phyloP scores from a whole-genome alignment of 1,140 invertebrate species.

The Halyomorpha halys region DNA sequence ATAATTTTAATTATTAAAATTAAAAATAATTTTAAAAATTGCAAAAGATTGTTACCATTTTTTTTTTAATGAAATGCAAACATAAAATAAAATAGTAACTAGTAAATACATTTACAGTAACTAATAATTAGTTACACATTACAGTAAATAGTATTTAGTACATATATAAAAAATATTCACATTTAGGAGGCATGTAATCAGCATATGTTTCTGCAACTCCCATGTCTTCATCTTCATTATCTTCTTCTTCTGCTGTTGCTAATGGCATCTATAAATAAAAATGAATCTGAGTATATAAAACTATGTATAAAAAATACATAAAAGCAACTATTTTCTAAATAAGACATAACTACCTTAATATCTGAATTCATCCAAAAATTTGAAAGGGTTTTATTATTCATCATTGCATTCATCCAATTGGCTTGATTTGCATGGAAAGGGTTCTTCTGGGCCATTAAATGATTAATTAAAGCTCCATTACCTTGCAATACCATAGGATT shows the following conservation, averaged over 20 bases:
- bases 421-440: constrained; percentile 20
- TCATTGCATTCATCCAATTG: constrained; percentile 32
- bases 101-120: too few relatives aligned
- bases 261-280: constrained; percentile 25
- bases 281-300: neutral
- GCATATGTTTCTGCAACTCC: constrained; percentile 95
- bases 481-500: constrained; percentile 20
- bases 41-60: too few relatives aligned
- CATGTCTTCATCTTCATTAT: constrained; percentile 91
- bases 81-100: too few relatives aligned
- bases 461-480: constrained; percentile 20
- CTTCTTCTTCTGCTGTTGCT: constrained; percentile 55
- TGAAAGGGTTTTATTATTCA: constrained; percentile 39
- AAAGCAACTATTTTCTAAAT: neutral
- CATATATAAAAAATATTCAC: constrained; percentile 41
- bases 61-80: too few relatives aligned
- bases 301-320: neutral
- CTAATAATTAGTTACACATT: too few relatives aligned
- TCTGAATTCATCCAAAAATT: constrained; percentile 46
- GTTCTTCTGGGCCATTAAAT: constrained; percentile 20
- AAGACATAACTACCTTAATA: constrained; percentile 29
- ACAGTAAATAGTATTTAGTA: too few relatives aligned
- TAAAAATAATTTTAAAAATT: too few relatives aligned
- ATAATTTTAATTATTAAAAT: too few relatives aligned
- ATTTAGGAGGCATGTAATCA: constrained; percentile 94